Evolutionary conservation across 2,113 vertebrate species (phyloP), one percentile per base, ranked within the genome.

Genomic region (Gallinago media): DNA sequence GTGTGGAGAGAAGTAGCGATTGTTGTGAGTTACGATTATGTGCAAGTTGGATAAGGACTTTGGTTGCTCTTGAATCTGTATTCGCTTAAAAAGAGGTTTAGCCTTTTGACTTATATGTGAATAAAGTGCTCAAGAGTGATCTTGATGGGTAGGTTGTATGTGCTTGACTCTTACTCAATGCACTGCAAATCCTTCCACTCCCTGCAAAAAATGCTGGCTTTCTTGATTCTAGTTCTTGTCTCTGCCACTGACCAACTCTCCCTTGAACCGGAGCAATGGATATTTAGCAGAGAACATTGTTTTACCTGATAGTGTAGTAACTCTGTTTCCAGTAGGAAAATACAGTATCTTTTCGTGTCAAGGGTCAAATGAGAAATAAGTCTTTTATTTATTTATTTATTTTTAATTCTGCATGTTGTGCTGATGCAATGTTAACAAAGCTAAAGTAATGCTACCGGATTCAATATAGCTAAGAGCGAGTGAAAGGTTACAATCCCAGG

Each of bases 11-110:
- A 75, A 49, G 19, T 3, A 52, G 15, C 10, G 70, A 17, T 61
- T 3, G 0, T 61, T 1, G 49, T 31, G 2, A 36, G 20, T 79
- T 83, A 65, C 0, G 0, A 66, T 25, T 62, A 20, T 19, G 15
- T 85, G 66, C 55, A 67, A 9, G 67, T 76, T 63, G 38, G 27
- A 26, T 18, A 83, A 31, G 59, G 78, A 8, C 36, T 89, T 50
- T 55, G 25, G 13, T 42, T 74, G 13, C 36, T 72, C 26, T 62
- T 62, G 31, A 36, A 26, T 6, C 25, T 50, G 12, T 40, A 8
- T 81, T 66, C 12, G 25, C 46, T 74, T 42, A 32, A 75, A 59
- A 74, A 38, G 34, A 63, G 47, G 11, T 5, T 95, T 44, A 80
- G 32, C 42, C 47, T 85, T 84, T 85, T 34, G 66, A 7, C 52